Percentiles rank a stretch among this genome's conserved stretches.
These are phyloP conservation scores for Bufo bufo DNA, from an alignment of 2,113 vertebrate genomes.

Conservation along the genomic window DNA sequence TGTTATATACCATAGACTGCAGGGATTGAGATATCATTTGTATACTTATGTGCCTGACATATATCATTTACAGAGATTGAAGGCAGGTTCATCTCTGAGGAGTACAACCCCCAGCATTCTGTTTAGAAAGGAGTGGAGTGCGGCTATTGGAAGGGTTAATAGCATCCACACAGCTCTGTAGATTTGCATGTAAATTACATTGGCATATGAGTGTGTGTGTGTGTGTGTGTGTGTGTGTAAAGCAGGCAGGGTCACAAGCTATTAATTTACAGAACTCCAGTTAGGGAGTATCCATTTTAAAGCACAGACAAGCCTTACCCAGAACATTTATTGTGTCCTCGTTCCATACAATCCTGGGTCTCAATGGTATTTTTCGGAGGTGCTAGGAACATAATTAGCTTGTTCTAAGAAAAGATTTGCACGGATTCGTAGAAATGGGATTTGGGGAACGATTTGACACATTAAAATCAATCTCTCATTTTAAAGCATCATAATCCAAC, in stretches of 20 bases:
- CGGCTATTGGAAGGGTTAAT: conserved; percentile 15
- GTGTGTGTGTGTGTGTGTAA: conserved; percentile 10
- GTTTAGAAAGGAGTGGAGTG: background rate
- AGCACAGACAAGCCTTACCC: conserved; percentile 14
- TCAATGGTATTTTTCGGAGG: conserved; percentile 39
- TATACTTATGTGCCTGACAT: background rate
- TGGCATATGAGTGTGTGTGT: background rate
- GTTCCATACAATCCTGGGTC: conserved; percentile 5
- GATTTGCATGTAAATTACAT: conserved; percentile 40
- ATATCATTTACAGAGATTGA: background rate
- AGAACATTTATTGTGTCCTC: conserved; percentile 33
- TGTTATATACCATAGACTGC: background rate
- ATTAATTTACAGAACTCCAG: conserved; percentile 36
- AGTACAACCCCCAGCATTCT: background rate
- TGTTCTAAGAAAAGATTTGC: conserved; percentile 32
- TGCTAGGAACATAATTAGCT: conserved; percentile 26
- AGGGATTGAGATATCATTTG: background rate
- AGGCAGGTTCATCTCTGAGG: background rate
- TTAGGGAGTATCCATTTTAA: conserved; percentile 35
- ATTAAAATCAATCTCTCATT: conserved; percentile 21
- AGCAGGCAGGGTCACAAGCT: conserved; percentile 33
- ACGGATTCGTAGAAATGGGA: conserved; percentile 18
- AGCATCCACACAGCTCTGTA: background rate
- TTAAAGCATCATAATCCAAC: background rate
- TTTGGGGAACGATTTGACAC: background rate